Evolutionary conservation across 1,140 invertebrate genomes (phyloP).

Genomic region (Panonychus citri): DNA sequence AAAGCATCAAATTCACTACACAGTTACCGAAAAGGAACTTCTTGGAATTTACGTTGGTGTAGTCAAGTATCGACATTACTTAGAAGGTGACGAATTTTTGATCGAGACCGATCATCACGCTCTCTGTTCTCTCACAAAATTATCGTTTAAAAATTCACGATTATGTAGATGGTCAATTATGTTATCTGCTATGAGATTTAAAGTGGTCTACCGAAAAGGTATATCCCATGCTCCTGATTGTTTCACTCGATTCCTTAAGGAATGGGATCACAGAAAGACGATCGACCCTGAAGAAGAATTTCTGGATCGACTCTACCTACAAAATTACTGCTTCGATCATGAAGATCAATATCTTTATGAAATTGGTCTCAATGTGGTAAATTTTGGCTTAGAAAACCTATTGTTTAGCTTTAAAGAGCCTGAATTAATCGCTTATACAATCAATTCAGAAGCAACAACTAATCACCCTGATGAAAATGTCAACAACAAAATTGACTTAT

Average conservation of each 20-base stretch:
- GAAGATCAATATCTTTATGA: not conserved
- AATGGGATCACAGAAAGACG: not conserved
- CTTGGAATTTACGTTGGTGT: conserved; percentile 28
- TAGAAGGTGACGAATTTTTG: conserved; percentile 20
- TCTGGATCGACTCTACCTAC: too few species aligned
- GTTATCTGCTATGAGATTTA: not conserved
- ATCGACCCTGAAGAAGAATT: not conserved
- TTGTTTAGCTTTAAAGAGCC: not conserved
- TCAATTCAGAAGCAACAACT: too few species aligned
- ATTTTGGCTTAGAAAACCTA: not conserved
- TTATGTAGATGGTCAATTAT: not conserved
- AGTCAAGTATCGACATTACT: conserved; percentile 28
- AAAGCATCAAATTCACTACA: conserved; percentile 19
- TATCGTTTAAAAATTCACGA: not conserved
- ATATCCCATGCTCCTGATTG: not conserved
- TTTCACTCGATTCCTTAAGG: not conserved
- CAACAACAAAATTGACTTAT: not conserved
- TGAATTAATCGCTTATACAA: not conserved
- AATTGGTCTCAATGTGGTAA: not conserved
- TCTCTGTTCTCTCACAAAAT: not conserved
- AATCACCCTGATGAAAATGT: not conserved
- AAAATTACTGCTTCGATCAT: too few species aligned
- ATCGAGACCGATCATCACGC: conserved; percentile 3
- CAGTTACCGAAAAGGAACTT: conserved; percentile 30
- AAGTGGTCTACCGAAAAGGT: not conserved